Base-by-base conservation (phyloP, 1,140 invertebrate species). In the Gryllus bimaculatus region DNA sequence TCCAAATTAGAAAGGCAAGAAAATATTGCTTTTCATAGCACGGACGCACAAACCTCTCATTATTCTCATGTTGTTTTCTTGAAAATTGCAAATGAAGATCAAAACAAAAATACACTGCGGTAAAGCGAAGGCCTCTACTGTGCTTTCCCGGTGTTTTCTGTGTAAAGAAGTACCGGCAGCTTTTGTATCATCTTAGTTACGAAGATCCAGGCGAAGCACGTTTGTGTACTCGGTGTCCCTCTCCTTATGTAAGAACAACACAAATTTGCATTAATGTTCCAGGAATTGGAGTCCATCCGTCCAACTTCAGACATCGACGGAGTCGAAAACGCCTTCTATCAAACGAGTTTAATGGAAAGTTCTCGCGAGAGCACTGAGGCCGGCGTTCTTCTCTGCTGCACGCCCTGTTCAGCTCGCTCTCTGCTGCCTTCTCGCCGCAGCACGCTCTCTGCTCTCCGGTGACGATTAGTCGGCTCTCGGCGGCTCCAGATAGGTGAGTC, bases 211-310 rank as follows among this genome's bases (percentile, higher is more conserved):
- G 54, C 54, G 7, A 66, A 66, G 54, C 54, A 66, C 54, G 54
- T 66, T 66, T 66, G 54, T 66, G 54, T 66, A 66, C 54, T 66
- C 18, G 54, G 54, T 39, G 26, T 66, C 18, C 54, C 54, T 66
- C 54, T 10, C 18, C 54, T 66, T 66, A 66, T 66, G 54, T 66
- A 66, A 66, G 54, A 66, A 66, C 54, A 66, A 66, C 54, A 66
- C 54, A 66, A 66, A 66, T 66, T 66, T 66, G 54, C 54, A 66
- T 66, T 66, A 66, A 66, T 66, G 54, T 18, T 66, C 54, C 54
- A 66, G 54, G 54, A 66, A 66, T 66, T 66, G 10, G 10, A 66
- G 54, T 66, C 54, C 10, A 7, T 66, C 7, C 54, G 10, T 66
- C 54, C 26, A 39, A 39, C 26, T 39, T 39, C 26, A 39, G 26